These are phyloP conservation scores for Capitella teleta DNA, from an alignment of 1,140 invertebrate genomes.

Conservation along the genomic window DNA sequence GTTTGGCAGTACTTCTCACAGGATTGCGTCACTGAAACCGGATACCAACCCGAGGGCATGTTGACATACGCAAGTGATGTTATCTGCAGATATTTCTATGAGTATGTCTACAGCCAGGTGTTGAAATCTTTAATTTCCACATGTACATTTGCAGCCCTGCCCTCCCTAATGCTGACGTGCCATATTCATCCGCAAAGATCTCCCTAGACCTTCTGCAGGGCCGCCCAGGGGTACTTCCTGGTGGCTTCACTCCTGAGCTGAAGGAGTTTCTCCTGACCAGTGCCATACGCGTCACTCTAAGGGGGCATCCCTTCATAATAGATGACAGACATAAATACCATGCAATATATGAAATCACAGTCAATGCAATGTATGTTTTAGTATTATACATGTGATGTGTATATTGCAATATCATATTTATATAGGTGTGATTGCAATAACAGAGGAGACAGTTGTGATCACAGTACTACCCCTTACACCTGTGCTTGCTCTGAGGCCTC, in stretches of 20 bases:
- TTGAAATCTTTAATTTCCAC: neutral
- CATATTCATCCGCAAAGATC: too few species aligned
- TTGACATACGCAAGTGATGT: neutral
- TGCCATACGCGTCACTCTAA: slow-evolving; percentile 22
- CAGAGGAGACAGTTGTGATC: slow-evolving; percentile 30
- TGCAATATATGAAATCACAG: slow-evolving; percentile 26
- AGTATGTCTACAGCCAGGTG: neutral
- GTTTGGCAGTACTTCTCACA: slow-evolving; percentile 2
- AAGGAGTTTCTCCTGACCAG: slow-evolving; percentile 28
- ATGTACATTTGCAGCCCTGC: neutral
- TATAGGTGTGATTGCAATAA: slow-evolving; percentile 39
- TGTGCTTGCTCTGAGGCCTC: slow-evolving; percentile 28
- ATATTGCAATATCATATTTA: neutral
- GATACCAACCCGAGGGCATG: neutral
- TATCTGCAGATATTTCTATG: neutral
- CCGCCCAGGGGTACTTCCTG: slow-evolving; percentile 28
- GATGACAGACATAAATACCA: slow-evolving; percentile 26
- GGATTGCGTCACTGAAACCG: neutral
- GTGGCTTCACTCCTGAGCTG: slow-evolving; percentile 28
- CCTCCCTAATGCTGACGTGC: neutral
- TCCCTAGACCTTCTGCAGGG: slow-evolving; percentile 30
- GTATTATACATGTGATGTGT: neutral
- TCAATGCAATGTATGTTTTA: slow-evolving; percentile 33
- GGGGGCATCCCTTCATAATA: slow-evolving; percentile 23
- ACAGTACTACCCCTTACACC: slow-evolving; percentile 23